Base-by-base conservation (phyloP, 2,797 vertebrate species). In the Pseudocheirus occidentalis region DNA sequence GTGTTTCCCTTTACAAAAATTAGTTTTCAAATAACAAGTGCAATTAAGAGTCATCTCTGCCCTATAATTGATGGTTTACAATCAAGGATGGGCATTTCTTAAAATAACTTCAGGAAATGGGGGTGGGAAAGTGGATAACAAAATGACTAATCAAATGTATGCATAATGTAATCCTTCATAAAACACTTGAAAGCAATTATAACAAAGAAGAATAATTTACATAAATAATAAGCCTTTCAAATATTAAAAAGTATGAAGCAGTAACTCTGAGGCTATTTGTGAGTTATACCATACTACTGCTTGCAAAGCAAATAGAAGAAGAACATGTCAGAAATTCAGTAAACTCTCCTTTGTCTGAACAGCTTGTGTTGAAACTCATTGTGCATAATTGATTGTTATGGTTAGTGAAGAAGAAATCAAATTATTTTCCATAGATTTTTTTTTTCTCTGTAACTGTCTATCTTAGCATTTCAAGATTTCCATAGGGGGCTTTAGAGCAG, bases 161-260 rank as follows among this genome's bases (percentile, higher is more conserved):
- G 34, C 56, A 1, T 40, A 29, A 24, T 62, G 0, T 11, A 50
- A 93, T 46, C 6, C 0, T 89, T 46, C 55, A 87, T 7, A 27
- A 81, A 81, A 24, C 18, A n/a, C 11, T 55, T 62, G 89, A 91
- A 24, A 14, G 52, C 53, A 96, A 93, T 93, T 92, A 92, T 91
- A 59, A 81, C 73, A 81, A 24, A 90, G n/a, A 96, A 58, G n/a
- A 90, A 73, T 94, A 28, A 55, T 52, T 93, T 95, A 31, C 34
- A 87, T 46, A 56, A 90, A 66, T 55, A 55, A 27, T 89, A 73
- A 90, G n/a, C 24, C 10, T 91, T 21, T 28, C 18, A 90, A 46
- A 10, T 24, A 4, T 59, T 95, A 29, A 92, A 7, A 93, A 73
- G 12, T 55, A 40, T 31, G 21, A 89, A 90, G 12, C 6, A 90